Percentiles rank a stretch among this genome's conserved stretches.
Evolutionary conservation across 2,113 vertebrate genomes (phyloP).

Genomic region (Erpornis zantholeuca): DNA sequence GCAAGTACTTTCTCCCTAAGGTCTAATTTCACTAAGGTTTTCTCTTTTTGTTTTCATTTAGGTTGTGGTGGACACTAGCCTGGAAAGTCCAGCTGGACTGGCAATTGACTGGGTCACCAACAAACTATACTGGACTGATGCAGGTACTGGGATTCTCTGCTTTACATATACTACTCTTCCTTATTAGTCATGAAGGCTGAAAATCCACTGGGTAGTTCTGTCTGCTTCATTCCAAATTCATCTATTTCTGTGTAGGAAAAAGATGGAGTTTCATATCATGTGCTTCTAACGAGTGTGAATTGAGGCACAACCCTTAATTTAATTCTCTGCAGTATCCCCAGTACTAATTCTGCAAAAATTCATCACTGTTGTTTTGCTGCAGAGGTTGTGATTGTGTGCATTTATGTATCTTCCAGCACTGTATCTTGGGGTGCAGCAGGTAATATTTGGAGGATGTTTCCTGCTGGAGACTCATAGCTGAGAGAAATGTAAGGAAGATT

Average conservation of each 20-base stretch:
- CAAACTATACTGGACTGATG: constrained; percentile 98
- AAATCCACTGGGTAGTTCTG: not conserved
- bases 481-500: not conserved
- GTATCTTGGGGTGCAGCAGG: not conserved
- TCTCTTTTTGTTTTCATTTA: constrained; percentile 65
- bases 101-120: constrained; percentile 96
- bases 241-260: not conserved
- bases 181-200: not conserved
- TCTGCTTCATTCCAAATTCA: not conserved
- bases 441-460: not conserved
- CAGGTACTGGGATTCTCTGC: constrained; percentile 76
- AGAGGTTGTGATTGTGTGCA: not conserved
- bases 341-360: not conserved
- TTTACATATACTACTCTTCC: not conserved
- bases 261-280: not conserved
- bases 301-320: not conserved
- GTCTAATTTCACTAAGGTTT: not conserved
- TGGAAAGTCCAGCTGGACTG: constrained; percentile 97
- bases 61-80: constrained; percentile 94
- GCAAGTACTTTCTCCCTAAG: not conserved
- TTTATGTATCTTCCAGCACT: not conserved
- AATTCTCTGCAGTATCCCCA: not conserved
- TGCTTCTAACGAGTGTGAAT: not conserved
- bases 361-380: not conserved
- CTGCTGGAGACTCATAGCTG: not conserved